These are phyloP conservation scores for Chaetophractus vellerosus DNA, from an alignment of 2,797 vertebrate species.

Conservation along the genomic window DNA sequence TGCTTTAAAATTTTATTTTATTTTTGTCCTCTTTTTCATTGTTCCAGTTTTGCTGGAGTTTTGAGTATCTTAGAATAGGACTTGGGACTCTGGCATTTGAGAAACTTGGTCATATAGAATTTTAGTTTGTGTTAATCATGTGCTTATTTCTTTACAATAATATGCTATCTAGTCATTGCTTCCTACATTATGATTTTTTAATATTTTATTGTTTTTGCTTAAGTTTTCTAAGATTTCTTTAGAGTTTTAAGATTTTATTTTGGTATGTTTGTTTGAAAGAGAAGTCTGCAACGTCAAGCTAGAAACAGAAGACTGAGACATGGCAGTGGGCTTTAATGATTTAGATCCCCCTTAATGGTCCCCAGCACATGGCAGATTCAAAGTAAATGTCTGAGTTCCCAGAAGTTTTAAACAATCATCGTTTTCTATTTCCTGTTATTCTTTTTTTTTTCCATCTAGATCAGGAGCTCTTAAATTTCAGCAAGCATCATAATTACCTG, in stretches of 20 bases:
- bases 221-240: slow-evolving; percentile 41
- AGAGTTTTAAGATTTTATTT: slow-evolving; percentile 43
- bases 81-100: slow-evolving; percentile 4
- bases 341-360: background rate
- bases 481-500: background rate
- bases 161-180: background rate
- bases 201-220: slow-evolving; percentile 24
- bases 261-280: slow-evolving; percentile 47
- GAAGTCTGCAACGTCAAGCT: background rate
- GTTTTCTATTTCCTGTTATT: background rate
- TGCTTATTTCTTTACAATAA: slow-evolving; percentile 47
- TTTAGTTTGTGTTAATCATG: slow-evolving; percentile 42
- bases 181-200: background rate
- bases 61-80: background rate
- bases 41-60: slow-evolving; percentile 43
- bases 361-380: background rate
- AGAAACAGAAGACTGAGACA: slow-evolving; percentile 32
- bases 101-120: slow-evolving; percentile 14
- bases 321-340: slow-evolving; percentile 23
- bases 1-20: slow-evolving; percentile 58
- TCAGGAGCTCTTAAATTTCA: background rate
- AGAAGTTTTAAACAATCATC: background rate
- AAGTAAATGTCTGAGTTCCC: slow-evolving; percentile 21
- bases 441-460: background rate
- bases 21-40: background rate